A percentile compares a stretch with the other conserved stretches of the same genome.
Conservation (phyloP, 1,140 invertebrate species). For the Onthophagus taurus region DNA sequence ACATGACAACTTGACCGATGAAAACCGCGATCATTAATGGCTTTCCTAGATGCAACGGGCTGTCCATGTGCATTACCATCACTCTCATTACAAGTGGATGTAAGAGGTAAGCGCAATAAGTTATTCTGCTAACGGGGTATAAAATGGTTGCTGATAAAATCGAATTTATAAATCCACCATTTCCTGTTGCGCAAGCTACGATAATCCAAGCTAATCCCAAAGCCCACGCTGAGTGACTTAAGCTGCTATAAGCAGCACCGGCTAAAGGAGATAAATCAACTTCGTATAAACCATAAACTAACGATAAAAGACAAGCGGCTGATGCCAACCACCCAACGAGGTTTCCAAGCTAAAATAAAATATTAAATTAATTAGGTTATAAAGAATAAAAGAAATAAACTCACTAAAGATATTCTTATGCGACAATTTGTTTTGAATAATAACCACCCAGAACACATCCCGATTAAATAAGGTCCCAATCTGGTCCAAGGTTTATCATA, state of each 20-base stretch:
- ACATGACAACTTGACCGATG: slow-evolving; percentile 64
- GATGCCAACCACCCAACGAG: slow-evolving; percentile 59
- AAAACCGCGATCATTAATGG: slow-evolving; percentile 67
- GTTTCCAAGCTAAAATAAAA: slow-evolving; percentile 48
- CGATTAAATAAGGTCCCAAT: slow-evolving; percentile 70
- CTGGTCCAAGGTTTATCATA: slow-evolving; percentile 83
- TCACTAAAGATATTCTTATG: slow-evolving; percentile 62
- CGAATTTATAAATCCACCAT: slow-evolving; percentile 67
- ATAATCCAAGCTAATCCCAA: slow-evolving; percentile 76
- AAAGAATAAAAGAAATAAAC: slow-evolving; percentile 1
- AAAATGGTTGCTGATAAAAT: slow-evolving; percentile 65
- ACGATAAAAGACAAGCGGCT: slow-evolving; percentile 50
- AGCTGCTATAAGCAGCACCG: slow-evolving; percentile 69
- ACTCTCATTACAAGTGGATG: slow-evolving; percentile 70
- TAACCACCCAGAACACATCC: slow-evolving; percentile 74
- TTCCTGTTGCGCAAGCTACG: slow-evolving; percentile 77
- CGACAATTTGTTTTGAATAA: slow-evolving; percentile 74
- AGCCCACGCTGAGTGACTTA: slow-evolving; percentile 79
- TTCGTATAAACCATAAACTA: slow-evolving; percentile 69
- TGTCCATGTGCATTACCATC: slow-evolving; percentile 66
- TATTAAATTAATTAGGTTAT: slow-evolving; percentile 6
- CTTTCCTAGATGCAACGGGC: slow-evolving; percentile 67
- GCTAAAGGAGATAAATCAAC: slow-evolving; percentile 54
- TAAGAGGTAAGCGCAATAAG: slow-evolving; percentile 74
- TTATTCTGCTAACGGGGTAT: slow-evolving; percentile 74